Evolutionary conservation across 1,140 invertebrate genomes (phyloP).

Genomic region (Cyphomyrmex costatus): DNA sequence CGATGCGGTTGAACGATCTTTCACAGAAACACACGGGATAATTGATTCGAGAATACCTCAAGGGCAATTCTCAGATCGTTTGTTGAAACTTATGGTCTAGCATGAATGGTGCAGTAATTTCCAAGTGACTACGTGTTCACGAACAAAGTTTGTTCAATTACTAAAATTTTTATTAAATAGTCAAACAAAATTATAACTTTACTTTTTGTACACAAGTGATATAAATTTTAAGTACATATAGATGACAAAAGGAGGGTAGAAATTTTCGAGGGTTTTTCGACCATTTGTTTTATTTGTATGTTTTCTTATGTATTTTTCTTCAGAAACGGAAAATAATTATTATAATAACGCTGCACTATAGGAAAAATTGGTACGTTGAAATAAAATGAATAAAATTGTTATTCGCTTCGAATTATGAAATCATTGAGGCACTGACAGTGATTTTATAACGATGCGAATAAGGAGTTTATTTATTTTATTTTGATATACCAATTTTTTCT

Average conservation of each 20-base stretch:
- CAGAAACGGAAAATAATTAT: too few species aligned
- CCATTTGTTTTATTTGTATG: too few species aligned
- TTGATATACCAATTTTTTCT: too few species aligned
- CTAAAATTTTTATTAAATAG: not conserved
- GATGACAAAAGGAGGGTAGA: not conserved
- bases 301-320: too few species aligned
- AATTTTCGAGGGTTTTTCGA: too few species aligned
- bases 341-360: too few species aligned
- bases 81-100: not conserved
- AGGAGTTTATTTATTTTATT: too few species aligned
- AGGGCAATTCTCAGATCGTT: not conserved
- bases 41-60: slow-evolving; percentile 23
- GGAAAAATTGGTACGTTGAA: too few species aligned
- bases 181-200: not conserved
- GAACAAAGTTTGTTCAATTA: not conserved
- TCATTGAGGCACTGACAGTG: too few species aligned
- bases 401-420: too few species aligned
- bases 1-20: slow-evolving; percentile 24
- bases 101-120: not conserved
- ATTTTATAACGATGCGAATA: too few species aligned
- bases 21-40: slow-evolving; percentile 16
- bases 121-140: not conserved
- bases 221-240: slow-evolving; percentile 5
- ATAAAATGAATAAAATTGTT: too few species aligned
- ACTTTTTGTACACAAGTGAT: not conserved